These are phyloP conservation scores for Podarcis muralis DNA, from an alignment of 2,113 vertebrate species.

Conservation along the genomic window DNA sequence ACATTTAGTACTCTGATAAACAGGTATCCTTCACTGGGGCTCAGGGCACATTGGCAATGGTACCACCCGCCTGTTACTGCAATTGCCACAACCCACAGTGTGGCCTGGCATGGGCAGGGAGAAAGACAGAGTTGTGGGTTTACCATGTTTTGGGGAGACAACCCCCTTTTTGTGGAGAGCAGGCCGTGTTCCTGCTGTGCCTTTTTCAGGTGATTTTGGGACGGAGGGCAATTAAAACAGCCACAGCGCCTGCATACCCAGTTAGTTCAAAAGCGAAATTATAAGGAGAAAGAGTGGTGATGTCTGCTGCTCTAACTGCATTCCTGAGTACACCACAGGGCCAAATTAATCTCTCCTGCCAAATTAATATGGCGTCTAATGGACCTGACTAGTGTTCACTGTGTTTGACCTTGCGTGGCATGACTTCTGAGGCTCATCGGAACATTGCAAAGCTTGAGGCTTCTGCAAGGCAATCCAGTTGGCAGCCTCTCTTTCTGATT, in stretches of 20 bases:
- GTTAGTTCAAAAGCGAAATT: background rate
- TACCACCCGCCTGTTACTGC: too few relatives aligned
- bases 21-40: background rate
- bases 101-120: background rate
- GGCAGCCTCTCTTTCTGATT: background rate
- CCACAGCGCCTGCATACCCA: fast-evolving
- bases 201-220: background rate
- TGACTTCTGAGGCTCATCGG: background rate
- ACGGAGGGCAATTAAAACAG: background rate
- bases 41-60: background rate
- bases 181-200: background rate
- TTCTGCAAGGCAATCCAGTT: background rate
- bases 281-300: background rate
- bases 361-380: background rate
- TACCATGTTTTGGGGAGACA: background rate
- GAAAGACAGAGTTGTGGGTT: too few relatives aligned
- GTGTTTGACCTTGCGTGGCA: background rate
- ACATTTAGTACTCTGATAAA: background rate
- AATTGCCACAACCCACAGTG: too few relatives aligned
- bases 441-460: background rate
- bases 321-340: background rate
- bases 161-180: background rate
- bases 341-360: too few relatives aligned
- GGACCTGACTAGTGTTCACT: background rate
- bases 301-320: background rate